Evolutionary conservation across 37 sponge, comb jelly and placozoan genomes (phyloP).

Genomic region (Halisarca cf. caerulea): DNA sequence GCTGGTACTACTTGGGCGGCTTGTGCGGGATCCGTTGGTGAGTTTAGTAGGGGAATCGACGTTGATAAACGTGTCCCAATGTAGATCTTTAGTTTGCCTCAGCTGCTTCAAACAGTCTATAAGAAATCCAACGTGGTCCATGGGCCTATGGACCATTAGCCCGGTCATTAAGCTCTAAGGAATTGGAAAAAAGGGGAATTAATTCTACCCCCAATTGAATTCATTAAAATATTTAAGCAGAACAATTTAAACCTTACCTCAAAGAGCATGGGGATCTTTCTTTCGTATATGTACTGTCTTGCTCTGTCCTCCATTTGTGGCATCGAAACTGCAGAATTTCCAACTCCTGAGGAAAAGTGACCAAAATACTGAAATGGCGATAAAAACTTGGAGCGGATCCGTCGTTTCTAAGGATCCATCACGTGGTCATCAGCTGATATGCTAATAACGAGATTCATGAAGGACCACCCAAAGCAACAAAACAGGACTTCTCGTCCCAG

Average conservation of each 20-base stretch:
- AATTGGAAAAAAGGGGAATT: neutral
- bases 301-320: conserved; percentile 46
- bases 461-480: conserved; percentile 12
- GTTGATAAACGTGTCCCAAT: conserved; percentile 41
- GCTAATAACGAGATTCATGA: conserved; percentile 10
- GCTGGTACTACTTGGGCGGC: neutral
- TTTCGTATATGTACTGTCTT: conserved; percentile 46
- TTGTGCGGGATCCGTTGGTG: neutral
- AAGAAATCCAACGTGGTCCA: conserved; percentile 52
- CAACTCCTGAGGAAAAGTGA: too few relatives aligned
- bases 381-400: neutral
- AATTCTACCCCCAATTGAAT: too few relatives aligned
- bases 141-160: conserved; percentile 58
- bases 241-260: conserved; percentile 47
- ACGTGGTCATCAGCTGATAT: neutral
- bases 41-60: neutral
- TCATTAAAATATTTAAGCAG: too few relatives aligned
- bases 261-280: conserved; percentile 62
- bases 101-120: conserved; percentile 42
- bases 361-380: too few relatives aligned
- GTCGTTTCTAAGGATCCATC: neutral
- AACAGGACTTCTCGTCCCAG: neutral
- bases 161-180: conserved; percentile 65
- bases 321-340: neutral
- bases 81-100: conserved; percentile 13